phyloP scores from a whole-genome alignment of 2,888 invertebrate species.

The Volucella inflata region DNA sequence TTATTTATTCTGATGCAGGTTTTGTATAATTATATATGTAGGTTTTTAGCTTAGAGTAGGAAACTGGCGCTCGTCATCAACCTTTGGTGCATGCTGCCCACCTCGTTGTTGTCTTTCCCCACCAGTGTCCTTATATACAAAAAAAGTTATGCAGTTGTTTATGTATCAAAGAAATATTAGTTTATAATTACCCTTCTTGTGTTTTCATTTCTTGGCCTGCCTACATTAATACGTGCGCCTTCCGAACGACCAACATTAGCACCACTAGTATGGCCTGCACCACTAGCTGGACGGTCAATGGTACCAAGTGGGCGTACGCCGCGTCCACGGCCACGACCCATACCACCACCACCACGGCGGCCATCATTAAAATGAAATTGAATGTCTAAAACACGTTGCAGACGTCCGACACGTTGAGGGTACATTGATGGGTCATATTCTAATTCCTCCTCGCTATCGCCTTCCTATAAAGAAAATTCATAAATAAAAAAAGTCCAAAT shows the following conservation, averaged over 20 bases:
- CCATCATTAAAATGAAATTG: constrained; percentile 94
- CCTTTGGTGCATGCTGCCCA: constrained; percentile 88
- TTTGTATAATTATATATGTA: constrained; percentile 23
- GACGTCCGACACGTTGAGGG: constrained; percentile 93
- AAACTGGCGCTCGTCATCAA: constrained; percentile 98
- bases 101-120: constrained; percentile 77
- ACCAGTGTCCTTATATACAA: constrained; percentile 52
- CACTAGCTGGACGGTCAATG: constrained; percentile 78
- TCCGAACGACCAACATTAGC: constrained; percentile 75
- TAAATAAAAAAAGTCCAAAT: constrained; percentile 1
- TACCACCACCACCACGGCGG: constrained; percentile 89
- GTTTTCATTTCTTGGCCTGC: constrained; percentile 66
- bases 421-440: constrained; percentile 91
- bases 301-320: constrained; percentile 79
- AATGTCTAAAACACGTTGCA: constrained; percentile 93
- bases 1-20: constrained; percentile 32
- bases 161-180: neutral
- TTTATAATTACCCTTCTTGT: constrained; percentile 57
- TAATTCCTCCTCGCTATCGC: constrained; percentile 88
- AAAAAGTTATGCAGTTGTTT: neutral
- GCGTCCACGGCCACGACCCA: constrained; percentile 87
- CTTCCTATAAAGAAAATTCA: constrained; percentile 46
- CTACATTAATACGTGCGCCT: constrained; percentile 64
- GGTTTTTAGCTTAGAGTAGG: constrained; percentile 92
- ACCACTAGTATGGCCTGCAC: constrained; percentile 74